Base-by-base conservation (phyloP, 2,113 vertebrate species). In the Cynopterus brachyotis region DNA sequence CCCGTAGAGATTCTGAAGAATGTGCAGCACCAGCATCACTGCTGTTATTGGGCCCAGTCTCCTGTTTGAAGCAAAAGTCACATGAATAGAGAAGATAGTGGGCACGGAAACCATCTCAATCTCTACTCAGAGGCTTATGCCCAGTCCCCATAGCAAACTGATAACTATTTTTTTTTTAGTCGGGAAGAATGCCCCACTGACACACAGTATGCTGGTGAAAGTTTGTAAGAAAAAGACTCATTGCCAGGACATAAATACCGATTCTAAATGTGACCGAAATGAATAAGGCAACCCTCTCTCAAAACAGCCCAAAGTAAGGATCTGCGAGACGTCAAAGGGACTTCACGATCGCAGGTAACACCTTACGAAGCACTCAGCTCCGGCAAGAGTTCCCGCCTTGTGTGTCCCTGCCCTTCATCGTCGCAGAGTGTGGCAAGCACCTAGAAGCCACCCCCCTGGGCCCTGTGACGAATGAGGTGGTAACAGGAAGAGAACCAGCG, bases 341-440 rank as follows among this genome's bases (percentile, higher is more conserved):
- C 55, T 47, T 13, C 5, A 2, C 32, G 1, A 0, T 6, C 80
- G 6, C 2, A 45, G 6, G 19, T 24, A n/a, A 4, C 47, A 19
- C 22, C 2, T 45, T 30, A 53, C 16, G 10, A 50, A 15, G 55
- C 22, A 2, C 32, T 37, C 42, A 15, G 1, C 17, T 13, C 66
- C 0, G 0, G 32, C 64, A 59, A 24, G 17, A 22, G 8, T 78
- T 45, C 30, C 15, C 9, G 2, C 11, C 13, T 32, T 13, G 0
- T 9, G 2, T 13, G 11, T 37, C 35, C 20, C 16, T 50, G 59
- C 20, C 35, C 26, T 66, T 53, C n/a, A 1, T 22, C 50, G 12
- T 73, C 73, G 9, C 12, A 0, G 42, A 28, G 40, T 47, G 6
- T 60, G 35, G 47, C 7, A 32, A 4, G 35, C 40, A 50, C 3